A percentile compares a stretch with the other conserved stretches of the same genome.
Conservation (phyloP, 2,113 vertebrate species). For the Hippocampus mohnikei region DNA sequence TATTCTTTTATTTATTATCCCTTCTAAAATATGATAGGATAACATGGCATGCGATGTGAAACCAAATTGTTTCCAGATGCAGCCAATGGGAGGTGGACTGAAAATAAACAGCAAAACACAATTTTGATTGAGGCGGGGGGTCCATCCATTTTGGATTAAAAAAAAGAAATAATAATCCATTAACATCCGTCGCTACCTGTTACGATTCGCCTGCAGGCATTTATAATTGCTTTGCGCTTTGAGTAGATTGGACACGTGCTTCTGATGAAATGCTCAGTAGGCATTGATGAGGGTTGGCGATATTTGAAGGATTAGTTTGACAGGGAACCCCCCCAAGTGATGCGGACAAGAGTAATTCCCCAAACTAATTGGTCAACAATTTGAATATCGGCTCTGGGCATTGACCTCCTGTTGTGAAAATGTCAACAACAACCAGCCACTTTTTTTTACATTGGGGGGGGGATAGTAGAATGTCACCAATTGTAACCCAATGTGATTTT, state of each 20-base stretch:
- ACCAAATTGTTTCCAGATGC: constrained; percentile 24
- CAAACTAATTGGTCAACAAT: constrained; percentile 54
- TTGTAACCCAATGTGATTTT: neutral
- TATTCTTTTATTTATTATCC: neutral
- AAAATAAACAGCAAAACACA: constrained; percentile 47
- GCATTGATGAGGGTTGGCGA: constrained; percentile 52
- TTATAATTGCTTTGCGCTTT: constrained; percentile 62
- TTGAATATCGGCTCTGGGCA: constrained; percentile 48
- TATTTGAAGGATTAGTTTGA: constrained; percentile 35
- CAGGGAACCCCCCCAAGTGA: constrained; percentile 36
- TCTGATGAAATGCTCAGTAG: constrained; percentile 55
- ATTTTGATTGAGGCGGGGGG: constrained; percentile 53
- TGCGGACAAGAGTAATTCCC: constrained; percentile 53
- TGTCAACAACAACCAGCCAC: constrained; percentile 30
- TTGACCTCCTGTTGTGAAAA: constrained; percentile 47
- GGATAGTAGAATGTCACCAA: neutral
- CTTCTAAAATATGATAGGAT: neutral
- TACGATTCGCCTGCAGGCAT: constrained; percentile 52
- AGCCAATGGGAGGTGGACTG: constrained; percentile 44
- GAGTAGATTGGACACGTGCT: constrained; percentile 43
- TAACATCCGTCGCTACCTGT: constrained; percentile 22
- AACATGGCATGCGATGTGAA: neutral
- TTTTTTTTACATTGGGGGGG: constrained; percentile 5
- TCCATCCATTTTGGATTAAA: constrained; percentile 52
- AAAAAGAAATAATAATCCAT: constrained; percentile 47